Conservation (phyloP, 2,888 invertebrate genomes). For the Diaprepes abbreviatus region DNA sequence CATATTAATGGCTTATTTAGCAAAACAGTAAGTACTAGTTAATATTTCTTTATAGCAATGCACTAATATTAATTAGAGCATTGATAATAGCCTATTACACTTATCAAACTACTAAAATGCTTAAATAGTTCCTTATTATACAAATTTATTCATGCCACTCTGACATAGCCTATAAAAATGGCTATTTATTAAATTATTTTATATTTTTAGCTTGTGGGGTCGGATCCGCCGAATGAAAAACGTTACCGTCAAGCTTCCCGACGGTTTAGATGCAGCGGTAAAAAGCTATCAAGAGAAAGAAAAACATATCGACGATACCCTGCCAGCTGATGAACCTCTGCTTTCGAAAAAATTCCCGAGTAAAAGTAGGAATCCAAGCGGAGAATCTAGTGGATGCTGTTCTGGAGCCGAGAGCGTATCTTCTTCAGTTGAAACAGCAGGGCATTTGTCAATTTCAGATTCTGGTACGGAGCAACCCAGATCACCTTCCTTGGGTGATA, state of each 20-base stretch:
- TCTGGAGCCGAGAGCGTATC: slow-evolving; percentile 72
- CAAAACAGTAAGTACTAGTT: slow-evolving; percentile 33
- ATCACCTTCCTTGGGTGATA: slow-evolving; percentile 53
- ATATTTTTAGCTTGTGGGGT: slow-evolving; percentile 23
- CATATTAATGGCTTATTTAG: slow-evolving; percentile 22
- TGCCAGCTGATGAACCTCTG: slow-evolving; percentile 61
- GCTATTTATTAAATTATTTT: too few species aligned
- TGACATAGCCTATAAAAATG: too few species aligned
- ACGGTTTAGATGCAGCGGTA: slow-evolving; percentile 20
- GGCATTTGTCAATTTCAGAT: slow-evolving; percentile 68
- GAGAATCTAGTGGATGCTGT: slow-evolving; percentile 72
- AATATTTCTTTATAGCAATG: too few species aligned
- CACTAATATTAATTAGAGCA: too few species aligned
- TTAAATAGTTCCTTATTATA: too few species aligned
- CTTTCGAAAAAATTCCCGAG: slow-evolving; percentile 57
- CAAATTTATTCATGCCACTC: too few species aligned
- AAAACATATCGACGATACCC: slow-evolving; percentile 57
- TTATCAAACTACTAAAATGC: too few species aligned
- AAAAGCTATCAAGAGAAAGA: slow-evolving; percentile 50
- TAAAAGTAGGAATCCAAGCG: slow-evolving; percentile 46
- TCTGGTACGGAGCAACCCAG: slow-evolving; percentile 67
- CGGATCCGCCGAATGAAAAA: slow-evolving; percentile 19
- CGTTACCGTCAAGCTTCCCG: slow-evolving; percentile 35
- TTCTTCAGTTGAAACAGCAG: slow-evolving; percentile 70
- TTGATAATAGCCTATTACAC: too few species aligned